Percentiles rank a stretch among this genome's conserved stretches.
These are phyloP conservation scores for Chloropsis cyanopogon DNA, from an alignment of 2,113 vertebrate species.

Conservation along the genomic window DNA sequence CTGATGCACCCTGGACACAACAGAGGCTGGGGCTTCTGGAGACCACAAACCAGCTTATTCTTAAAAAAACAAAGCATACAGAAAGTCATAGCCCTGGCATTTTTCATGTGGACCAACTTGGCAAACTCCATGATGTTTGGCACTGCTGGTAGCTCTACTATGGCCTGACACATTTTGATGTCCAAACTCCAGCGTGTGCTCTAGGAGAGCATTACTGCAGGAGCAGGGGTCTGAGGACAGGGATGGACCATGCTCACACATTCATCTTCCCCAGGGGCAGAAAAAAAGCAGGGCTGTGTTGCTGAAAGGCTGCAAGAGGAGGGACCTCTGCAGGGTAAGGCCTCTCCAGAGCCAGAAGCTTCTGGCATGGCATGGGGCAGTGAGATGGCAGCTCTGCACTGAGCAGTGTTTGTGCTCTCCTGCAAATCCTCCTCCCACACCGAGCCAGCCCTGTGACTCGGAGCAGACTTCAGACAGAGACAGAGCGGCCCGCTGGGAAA, in stretches of 20 bases:
- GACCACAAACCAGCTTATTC: not conserved
- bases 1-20: not conserved
- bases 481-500: not conserved
- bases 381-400: accelerated
- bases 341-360: not conserved
- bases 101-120: not conserved
- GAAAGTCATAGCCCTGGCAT: not conserved
- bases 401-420: not conserved
- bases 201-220: not conserved
- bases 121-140: not conserved
- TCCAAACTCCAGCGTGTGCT: not conserved
- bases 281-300: not conserved
- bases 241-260: not conserved
- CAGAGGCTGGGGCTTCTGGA: not conserved
- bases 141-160: not conserved
- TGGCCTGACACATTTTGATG: not conserved
- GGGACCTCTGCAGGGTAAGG: not conserved
- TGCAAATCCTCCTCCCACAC: not conserved
- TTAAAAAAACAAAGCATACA: accelerated
- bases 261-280: not conserved
- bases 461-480: not conserved
- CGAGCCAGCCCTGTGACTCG: accelerated
- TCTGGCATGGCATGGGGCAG: not conserved
- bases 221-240: not conserved
- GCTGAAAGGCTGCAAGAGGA: not conserved